Base-by-base conservation (phyloP, 1,140 invertebrate species). In the Drosophila yakuba region DNA sequence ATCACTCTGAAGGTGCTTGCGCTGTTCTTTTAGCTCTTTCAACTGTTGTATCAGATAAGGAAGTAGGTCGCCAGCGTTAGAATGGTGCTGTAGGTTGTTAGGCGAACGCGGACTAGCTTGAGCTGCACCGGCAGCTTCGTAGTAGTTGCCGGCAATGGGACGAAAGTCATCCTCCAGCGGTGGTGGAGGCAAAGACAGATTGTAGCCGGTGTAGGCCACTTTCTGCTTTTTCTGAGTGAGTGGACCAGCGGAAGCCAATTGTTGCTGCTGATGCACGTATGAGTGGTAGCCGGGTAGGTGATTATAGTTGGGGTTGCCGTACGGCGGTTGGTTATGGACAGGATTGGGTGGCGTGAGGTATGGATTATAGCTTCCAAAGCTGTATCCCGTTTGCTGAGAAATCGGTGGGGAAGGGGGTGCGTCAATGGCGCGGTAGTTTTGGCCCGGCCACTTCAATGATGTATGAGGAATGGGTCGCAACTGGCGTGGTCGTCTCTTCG, bases 11-110 rank as follows among this genome's bases (percentile, higher is more conserved):
- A 90, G n/a, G 38, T 91, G 75, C 28, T 91, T 92, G 2, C 90
- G 64, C 38, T 79, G 77, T 57, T 91, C 84, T 25, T 92, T 91
- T 0, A 91, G 45, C 4, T 91, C 79, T 32, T 80, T 89, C 0
- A 92, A 57, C 50, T 91, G 83, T 15, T 92, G 79, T 23, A 92
- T 61, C 2, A 92, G 69, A n/a, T 77, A 92, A 2, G 91, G 91
- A 0, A 92, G 59, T 12, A 92, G 57, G 39, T 92, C 81, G 14
- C 57, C 51, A 0, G 55, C 50, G 8, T 12, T 58, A 2, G 59
- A 66, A 43, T 80, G 63, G 20, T 71, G 43, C 14, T 56, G 79
- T 10, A 67, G 54, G 8, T 11, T 55, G 2, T 45, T 61, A 1
- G 10, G 57, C 3, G 48, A 74, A 12, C 69, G 78, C 2, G 47